phyloP scores from a whole-genome alignment of 2,888 invertebrate species.

The Acanthosepion esculentum region DNA sequence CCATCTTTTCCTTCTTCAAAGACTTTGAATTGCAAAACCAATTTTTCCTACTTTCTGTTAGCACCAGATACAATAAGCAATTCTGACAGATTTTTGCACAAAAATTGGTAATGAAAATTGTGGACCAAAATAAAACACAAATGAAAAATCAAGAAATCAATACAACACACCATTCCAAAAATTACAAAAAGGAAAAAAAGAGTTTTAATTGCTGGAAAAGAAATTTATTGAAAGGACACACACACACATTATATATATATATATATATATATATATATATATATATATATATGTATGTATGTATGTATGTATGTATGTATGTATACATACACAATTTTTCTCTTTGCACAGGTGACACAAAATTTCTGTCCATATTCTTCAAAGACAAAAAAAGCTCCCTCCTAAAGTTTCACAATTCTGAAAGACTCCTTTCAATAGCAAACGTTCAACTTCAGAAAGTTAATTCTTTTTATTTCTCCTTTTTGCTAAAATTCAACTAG shows the following conservation, averaged over 20 bases:
- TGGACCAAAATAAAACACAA: not conserved
- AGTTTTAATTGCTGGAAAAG: not conserved
- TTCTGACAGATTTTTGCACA: not conserved
- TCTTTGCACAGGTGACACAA: too few species aligned
- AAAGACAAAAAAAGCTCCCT: too few species aligned
- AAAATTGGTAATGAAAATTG: not conserved
- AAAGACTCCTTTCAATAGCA: too few species aligned
- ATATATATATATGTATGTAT: not conserved
- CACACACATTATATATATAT: not conserved
- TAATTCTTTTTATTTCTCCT: too few species aligned
- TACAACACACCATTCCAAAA: not conserved
- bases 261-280: not conserved
- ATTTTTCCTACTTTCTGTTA: not conserved
- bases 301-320: too few species aligned
- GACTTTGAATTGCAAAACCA: not conserved
- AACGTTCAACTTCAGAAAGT: too few species aligned
- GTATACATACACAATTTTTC: too few species aligned
- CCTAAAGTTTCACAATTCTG: too few species aligned
- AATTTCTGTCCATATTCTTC: too few species aligned
- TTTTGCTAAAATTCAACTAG: too few species aligned
- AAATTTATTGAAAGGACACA: too few species aligned
- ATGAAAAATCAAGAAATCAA: not conserved
- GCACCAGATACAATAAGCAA: constrained; percentile 15
- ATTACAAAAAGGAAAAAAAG: not conserved
- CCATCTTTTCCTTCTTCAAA: not conserved